Evolutionary conservation across 2,113 vertebrate genomes (phyloP).

Genomic region (Carassius carassius): DNA sequence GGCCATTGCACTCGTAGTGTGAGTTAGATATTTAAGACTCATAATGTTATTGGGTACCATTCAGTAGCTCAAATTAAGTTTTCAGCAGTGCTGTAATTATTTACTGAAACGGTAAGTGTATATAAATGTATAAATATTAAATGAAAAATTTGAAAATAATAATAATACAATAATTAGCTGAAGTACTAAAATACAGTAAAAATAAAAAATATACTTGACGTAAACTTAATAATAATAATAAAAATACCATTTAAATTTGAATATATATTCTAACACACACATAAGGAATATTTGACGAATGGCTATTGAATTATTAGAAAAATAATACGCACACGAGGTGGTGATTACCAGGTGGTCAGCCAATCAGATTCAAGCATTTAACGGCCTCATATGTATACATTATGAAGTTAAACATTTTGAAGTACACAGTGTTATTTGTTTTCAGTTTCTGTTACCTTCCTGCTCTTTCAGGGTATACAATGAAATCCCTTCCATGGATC

Average conservation of each 20-base stretch:
- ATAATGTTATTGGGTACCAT: background rate
- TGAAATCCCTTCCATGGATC: constrained; percentile 58
- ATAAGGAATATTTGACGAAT: no score
- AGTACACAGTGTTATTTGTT: background rate
- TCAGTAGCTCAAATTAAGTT: background rate
- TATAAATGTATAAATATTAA: background rate
- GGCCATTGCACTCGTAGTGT: background rate
- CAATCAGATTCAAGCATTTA: no score
- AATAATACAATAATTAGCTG: background rate
- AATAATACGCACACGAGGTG: no score
- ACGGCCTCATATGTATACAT: no score
- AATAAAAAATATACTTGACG: background rate
- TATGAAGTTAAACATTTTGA: background rate
- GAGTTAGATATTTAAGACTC: background rate
- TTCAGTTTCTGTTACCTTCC: constrained; percentile 7
- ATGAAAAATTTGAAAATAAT: background rate
- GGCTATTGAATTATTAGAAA: no score
- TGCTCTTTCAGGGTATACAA: constrained; percentile 58
- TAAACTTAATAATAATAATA: background rate
- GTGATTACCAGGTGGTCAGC: no score
- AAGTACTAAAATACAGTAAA: background rate
- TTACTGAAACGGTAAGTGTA: background rate
- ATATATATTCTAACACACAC: no score
- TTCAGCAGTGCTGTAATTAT: background rate
- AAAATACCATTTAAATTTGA: background rate